These are phyloP conservation scores for Centruroides vittatus DNA, from an alignment of 1,140 invertebrate genomes.

Conservation along the genomic window DNA sequence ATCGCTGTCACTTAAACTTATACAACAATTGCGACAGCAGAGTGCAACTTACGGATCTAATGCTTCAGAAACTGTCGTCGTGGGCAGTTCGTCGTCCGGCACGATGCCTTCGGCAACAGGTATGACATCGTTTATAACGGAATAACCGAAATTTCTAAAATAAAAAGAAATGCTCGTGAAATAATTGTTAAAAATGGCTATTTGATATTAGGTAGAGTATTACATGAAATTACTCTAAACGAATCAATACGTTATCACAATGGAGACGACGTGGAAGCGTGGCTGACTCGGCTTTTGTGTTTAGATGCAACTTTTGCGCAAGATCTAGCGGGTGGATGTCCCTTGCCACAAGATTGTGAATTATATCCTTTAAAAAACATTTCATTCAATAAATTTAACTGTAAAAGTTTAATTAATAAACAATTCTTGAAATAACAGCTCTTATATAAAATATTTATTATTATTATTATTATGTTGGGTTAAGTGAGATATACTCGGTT, in stretches of 20 bases:
- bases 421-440: too few relatives aligned
- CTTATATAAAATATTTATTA: too few relatives aligned
- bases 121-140: too few relatives aligned
- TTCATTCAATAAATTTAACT: too few relatives aligned
- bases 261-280: constrained; percentile 76
- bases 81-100: too few relatives aligned
- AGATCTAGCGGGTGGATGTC: constrained; percentile 53
- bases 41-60: constrained; percentile 4
- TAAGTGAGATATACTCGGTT: too few relatives aligned
- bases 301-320: constrained; percentile 50
- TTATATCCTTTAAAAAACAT: constrained; percentile 41
- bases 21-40: constrained; percentile 69
- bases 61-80: background rate
- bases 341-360: constrained; percentile 74
- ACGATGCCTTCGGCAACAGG: too few relatives aligned
- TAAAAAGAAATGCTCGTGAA: too few relatives aligned
- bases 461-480: too few relatives aligned
- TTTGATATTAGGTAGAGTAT: constrained; percentile 24
- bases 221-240: constrained; percentile 50
- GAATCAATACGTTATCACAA: constrained; percentile 90
- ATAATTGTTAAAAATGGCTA: too few relatives aligned
- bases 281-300: constrained; percentile 85
- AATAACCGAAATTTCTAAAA: too few relatives aligned
- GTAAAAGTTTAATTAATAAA: too few relatives aligned
- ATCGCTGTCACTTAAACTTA: constrained; percentile 85